Conservation (phyloP, 2,113 vertebrate species). For the Reinhardtius hippoglossoides region DNA sequence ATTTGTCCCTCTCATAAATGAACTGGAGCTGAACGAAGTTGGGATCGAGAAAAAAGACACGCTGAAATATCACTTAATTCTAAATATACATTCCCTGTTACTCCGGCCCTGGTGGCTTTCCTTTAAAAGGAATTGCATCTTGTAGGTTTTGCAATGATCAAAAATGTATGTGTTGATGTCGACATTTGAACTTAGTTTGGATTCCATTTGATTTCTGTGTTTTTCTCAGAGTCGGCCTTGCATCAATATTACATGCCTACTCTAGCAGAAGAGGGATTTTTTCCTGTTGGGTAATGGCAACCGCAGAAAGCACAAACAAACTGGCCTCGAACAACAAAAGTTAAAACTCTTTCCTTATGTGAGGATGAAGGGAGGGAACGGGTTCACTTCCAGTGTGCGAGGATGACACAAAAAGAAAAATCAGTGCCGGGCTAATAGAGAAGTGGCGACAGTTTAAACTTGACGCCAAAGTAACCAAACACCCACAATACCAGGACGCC, state of each 20-base stretch:
- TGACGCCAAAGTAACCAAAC: constrained; percentile 39
- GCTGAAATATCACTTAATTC: constrained; percentile 78
- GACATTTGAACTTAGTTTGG: constrained; percentile 76
- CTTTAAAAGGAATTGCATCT: constrained; percentile 64
- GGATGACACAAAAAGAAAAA: constrained; percentile 12
- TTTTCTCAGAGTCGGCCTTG: constrained; percentile 65
- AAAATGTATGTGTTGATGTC: constrained; percentile 79
- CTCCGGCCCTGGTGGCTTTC: constrained; percentile 49
- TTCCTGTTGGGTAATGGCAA: constrained; percentile 49
- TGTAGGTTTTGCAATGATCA: constrained; percentile 71
- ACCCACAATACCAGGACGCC: constrained; percentile 4
- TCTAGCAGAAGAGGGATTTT: constrained; percentile 51
- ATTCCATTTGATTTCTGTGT: constrained; percentile 79
- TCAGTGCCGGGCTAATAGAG: constrained; percentile 10
- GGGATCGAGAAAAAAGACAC: constrained; percentile 47
- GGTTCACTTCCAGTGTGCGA: background rate
- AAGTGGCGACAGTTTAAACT: constrained; percentile 6
- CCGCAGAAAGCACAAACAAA: constrained; percentile 69
- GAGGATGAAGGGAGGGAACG: constrained; percentile 28
- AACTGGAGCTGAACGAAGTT: constrained; percentile 68
- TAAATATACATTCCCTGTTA: constrained; percentile 69
- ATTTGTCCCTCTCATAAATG: constrained; percentile 77
- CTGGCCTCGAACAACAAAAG: constrained; percentile 67
- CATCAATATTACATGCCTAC: constrained; percentile 82
- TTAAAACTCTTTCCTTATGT: constrained; percentile 65